Base-by-base conservation (phyloP, 2,888 invertebrate genomes). In the Eledona agricola region DNA sequence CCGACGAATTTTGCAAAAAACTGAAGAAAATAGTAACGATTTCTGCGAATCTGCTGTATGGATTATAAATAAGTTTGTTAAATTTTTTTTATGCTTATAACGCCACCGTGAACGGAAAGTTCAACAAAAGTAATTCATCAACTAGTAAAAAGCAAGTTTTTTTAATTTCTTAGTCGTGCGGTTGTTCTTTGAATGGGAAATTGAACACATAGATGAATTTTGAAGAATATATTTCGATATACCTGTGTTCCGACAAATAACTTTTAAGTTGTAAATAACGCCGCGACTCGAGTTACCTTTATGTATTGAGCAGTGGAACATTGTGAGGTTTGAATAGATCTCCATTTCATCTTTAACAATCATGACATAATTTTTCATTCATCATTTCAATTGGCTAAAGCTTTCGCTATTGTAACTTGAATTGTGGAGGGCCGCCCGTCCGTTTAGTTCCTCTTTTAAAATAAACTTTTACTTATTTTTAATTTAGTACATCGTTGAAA, bases 261-360 rank as follows among this genome's bases (percentile, higher is more conserved):
- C n/a, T 9, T 6, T 23, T 10, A 28, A 28, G 13, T 28, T n/a
- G 16, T 12, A 35, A 35, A 20, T 22, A 20, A 28, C 28, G 25
- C 9, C 12, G 20, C 23, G 10, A 17, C 9, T 45, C 23, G 26
- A 45, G 11, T 13, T 11, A 25, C 15, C 17, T 12, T n/a, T 7
- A 6, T 23, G 25, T 23, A 22, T 23, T 22, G 23, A 23, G 6
- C 1, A 11, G 25, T 15, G n/a, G 6, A 22, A 29, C 29, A 31
- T 31, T 26, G 28, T 42, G 16, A 12, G 20, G 11, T 20, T 15
- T 34, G 34, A 45, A 45, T 34, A 45, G 25, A 34, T 34, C 34
- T 45, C 42, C 25, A 45, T 45, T 45, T 34, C 45, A 45, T 32
- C 45, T 45, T 34, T 32, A 34, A 45, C 45, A 45, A 45, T 45